phyloP scores from a whole-genome alignment of 2,888 invertebrate genomes.

The Chrysolina americana region DNA sequence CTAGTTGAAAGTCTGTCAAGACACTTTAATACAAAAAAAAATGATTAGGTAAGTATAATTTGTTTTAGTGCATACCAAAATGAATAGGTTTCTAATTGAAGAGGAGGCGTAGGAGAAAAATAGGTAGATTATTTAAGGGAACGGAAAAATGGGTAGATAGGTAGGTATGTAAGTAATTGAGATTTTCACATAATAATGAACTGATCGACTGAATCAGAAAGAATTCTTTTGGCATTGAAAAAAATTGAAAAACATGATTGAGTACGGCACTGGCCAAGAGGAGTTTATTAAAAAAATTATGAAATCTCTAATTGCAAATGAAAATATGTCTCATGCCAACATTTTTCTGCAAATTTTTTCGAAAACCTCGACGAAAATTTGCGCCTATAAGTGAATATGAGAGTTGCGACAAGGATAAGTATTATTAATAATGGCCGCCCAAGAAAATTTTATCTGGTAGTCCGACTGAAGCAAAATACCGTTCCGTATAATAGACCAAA shows the following conservation, averaged over 20 bases:
- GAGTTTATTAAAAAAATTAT: neutral
- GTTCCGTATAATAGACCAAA: constrained; percentile 67
- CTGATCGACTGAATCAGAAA: neutral
- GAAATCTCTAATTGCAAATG: neutral
- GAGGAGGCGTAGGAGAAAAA: too few species aligned
- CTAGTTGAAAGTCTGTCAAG: too few species aligned
- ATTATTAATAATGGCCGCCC: constrained; percentile 55
- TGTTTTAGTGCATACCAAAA: too few species aligned
- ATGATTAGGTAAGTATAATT: too few species aligned
- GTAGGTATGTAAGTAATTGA: too few species aligned
- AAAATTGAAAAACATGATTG: neutral
- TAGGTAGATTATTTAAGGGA: too few species aligned
- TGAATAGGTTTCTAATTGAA: too few species aligned
- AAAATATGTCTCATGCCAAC: neutral
- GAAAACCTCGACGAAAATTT: constrained; percentile 28
- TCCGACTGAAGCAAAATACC: constrained; percentile 64
- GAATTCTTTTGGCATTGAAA: neutral
- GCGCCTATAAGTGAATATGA: constrained; percentile 23
- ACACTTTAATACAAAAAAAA: too few species aligned
- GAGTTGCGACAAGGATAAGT: constrained; percentile 22
- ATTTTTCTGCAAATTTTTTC: neutral
- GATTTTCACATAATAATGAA: too few species aligned
- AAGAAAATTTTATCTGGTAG: constrained; percentile 62
- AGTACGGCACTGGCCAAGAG: neutral
- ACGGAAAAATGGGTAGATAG: too few species aligned